A percentile compares a stretch with the other conserved stretches of the same genome.
Conservation (phyloP, 2,797 vertebrate genomes). For the Telmatherina bonti region DNA sequence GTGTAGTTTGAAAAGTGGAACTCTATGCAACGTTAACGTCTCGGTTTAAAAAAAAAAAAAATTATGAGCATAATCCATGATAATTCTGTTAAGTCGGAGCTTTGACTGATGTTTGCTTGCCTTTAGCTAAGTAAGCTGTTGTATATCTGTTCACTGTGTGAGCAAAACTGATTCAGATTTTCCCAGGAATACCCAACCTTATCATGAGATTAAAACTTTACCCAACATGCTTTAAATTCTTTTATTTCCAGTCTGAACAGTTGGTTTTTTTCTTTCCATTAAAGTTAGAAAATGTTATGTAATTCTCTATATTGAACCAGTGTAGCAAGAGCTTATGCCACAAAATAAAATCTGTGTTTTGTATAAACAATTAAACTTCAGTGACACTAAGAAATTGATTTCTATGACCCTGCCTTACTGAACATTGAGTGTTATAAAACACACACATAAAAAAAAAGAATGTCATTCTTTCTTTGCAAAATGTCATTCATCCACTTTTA, state of each 20-base stretch:
- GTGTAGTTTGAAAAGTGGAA: neutral
- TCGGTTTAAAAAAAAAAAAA: no score
- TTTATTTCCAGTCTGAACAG: slow-evolving; percentile 1
- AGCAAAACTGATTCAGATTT: slow-evolving; percentile 8
- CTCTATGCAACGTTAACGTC: no score
- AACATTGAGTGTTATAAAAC: no score
- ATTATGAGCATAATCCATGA: neutral
- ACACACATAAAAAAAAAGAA: no score
- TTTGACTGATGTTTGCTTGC: slow-evolving; percentile 8
- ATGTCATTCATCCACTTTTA: no score
- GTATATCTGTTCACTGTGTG: neutral
- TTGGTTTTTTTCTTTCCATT: neutral
- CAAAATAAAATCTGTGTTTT: neutral
- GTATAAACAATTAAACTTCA: neutral
- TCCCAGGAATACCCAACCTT: slow-evolving; percentile 1
- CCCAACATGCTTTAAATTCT: neutral
- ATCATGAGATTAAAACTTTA: neutral
- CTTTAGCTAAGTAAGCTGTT: neutral
- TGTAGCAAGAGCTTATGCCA: neutral
- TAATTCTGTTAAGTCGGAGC: neutral
- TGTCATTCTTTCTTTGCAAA: no score
- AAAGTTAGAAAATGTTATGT: neutral
- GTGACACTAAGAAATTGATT: no score
- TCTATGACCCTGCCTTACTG: no score
- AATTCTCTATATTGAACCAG: neutral